These are phyloP conservation scores for Crotalus adamanteus DNA, from an alignment of 2,797 vertebrate genomes.

Conservation along the genomic window DNA sequence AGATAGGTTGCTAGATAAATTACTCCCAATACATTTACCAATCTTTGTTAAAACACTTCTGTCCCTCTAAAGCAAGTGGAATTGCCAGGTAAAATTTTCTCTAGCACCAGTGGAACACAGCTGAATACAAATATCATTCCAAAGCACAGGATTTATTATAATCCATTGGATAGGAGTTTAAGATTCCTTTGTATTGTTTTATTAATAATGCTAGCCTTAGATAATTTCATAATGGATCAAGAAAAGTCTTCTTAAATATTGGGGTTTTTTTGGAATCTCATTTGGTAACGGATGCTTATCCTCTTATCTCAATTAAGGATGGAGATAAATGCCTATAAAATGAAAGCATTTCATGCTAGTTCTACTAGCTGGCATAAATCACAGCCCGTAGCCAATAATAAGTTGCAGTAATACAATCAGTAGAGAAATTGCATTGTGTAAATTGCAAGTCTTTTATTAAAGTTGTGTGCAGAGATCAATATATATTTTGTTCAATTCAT, in stretches of 20 bases:
- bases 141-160: background rate
- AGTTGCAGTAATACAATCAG: conserved; percentile 23
- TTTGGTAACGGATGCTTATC: conserved; percentile 13
- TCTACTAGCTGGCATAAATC: conserved; percentile 21
- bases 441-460: conserved; percentile 33
- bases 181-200: background rate
- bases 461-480: conserved; percentile 34
- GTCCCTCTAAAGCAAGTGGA: background rate
- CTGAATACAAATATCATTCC: background rate
- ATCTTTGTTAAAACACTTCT: background rate
- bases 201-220: background rate
- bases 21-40: background rate
- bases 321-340: conserved; percentile 6
- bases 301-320: background rate
- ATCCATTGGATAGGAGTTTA: rapidly evolving
- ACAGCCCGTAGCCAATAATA: background rate
- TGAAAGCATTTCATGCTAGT: conserved; percentile 6
- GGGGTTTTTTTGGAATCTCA: background rate
- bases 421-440: conserved; percentile 26
- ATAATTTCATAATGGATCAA: background rate
- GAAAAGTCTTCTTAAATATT: conserved; percentile 24
- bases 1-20: background rate
- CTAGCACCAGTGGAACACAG: background rate
- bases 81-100: background rate
- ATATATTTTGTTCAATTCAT: conserved; percentile 35